Evolutionary conservation across 2,113 vertebrate species (phyloP).

Genomic region (Bothrops jararaca): DNA sequence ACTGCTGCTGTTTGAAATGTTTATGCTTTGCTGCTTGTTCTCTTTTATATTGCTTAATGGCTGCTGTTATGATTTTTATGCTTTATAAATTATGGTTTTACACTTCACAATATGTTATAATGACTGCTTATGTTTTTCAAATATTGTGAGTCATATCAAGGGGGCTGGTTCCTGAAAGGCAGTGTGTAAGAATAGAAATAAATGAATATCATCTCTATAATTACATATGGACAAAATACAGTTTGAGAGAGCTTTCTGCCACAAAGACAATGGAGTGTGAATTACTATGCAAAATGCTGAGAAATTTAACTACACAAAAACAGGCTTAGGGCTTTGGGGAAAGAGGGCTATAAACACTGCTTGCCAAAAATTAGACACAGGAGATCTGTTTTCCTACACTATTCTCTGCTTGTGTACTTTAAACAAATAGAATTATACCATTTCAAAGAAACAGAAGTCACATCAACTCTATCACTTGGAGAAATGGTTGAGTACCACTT

Average conservation of each 20-base stretch:
- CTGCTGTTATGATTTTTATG: not conserved
- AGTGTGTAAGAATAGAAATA: not conserved
- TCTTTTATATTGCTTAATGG: not conserved
- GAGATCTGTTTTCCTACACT: not conserved
- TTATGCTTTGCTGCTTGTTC: not conserved
- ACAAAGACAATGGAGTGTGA: not conserved
- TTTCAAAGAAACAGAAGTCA: not conserved
- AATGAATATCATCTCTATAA: not conserved
- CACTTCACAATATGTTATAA: not conserved
- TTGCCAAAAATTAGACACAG: not conserved
- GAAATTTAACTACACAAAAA: not conserved
- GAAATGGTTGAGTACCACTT: not conserved
- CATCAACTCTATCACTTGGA: not conserved
- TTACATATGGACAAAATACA: not conserved
- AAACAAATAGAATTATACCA: not conserved
- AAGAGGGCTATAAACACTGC: not conserved
- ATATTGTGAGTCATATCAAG: not conserved
- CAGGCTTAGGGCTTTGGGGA: not conserved
- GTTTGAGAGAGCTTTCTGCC: not conserved
- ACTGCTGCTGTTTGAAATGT: not conserved
- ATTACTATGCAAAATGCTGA: not conserved
- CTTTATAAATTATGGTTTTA: not conserved
- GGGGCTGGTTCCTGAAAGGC: not conserved
- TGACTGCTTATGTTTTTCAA: not conserved
- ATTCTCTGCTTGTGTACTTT: not conserved